Conservation (phyloP, 2,888 invertebrate species). For the Petrophora chlorosata region DNA sequence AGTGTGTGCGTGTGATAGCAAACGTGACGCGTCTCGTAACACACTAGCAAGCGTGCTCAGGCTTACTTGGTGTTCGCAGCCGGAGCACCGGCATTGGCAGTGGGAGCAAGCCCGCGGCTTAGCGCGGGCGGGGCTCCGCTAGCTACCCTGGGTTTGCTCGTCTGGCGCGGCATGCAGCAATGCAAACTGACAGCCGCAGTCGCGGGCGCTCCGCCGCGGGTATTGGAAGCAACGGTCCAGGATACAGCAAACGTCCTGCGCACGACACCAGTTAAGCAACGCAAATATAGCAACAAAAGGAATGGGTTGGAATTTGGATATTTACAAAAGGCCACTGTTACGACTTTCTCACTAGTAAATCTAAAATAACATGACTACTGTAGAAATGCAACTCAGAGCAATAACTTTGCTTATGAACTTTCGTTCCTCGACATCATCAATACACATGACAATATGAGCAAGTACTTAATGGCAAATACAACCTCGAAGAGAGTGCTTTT, state of each 20-base stretch:
- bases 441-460: no score
- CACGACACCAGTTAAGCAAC: constrained; percentile 77
- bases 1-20: constrained; percentile 44
- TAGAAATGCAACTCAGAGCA: no score
- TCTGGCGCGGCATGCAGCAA: constrained; percentile 93
- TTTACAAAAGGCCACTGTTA: not conserved
- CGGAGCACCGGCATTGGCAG: constrained; percentile 78
- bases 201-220: constrained; percentile 90
- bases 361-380: no score
- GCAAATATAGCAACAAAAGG: constrained; percentile 27
- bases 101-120: constrained; percentile 76
- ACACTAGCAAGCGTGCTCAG: constrained; percentile 71
- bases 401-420: no score
- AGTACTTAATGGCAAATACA: no score
- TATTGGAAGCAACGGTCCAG: constrained; percentile 96
- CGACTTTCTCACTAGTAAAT: no score
- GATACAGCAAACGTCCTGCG: constrained; percentile 93
- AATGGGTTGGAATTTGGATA: not conserved
- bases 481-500: not conserved
- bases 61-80: constrained; percentile 82
- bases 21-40: constrained; percentile 52
- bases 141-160: constrained; percentile 83
- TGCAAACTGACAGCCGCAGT: constrained; percentile 96
- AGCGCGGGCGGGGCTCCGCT: constrained; percentile 79
- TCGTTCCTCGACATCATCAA: no score